These are phyloP conservation scores for Xiphophorus maculatus DNA, from an alignment of 2,113 vertebrate species.

Conservation along the genomic window DNA sequence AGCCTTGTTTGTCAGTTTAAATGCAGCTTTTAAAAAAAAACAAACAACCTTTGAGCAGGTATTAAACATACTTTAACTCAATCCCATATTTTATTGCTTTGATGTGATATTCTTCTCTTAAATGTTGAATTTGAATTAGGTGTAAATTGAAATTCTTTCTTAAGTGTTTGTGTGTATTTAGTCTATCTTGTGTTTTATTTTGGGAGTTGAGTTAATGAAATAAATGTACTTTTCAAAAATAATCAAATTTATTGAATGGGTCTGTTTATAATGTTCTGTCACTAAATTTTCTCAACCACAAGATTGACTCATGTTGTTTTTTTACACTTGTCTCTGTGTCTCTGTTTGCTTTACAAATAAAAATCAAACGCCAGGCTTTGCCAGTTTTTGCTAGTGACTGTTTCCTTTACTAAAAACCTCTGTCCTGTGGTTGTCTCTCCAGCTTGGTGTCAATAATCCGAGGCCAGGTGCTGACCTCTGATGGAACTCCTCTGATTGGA, in stretches of 20 bases:
- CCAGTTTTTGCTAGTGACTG: neutral
- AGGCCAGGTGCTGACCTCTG: slow-evolving; percentile 95
- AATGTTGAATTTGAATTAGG: neutral
- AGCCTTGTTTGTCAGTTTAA: too few relatives aligned
- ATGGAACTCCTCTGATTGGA: slow-evolving; percentile 96
- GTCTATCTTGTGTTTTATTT: neutral
- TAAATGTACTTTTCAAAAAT: neutral
- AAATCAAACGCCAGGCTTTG: neutral
- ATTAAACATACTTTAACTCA: neutral
- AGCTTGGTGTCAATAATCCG: slow-evolving; percentile 95
- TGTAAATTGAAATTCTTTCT: neutral
- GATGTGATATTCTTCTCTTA: neutral
- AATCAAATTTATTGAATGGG: too few relatives aligned
- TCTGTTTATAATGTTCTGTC: too few relatives aligned
- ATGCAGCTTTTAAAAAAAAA: too few relatives aligned
- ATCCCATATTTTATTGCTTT: neutral
- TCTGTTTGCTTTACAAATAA: neutral
- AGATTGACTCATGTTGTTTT: neutral
- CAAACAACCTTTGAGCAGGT: neutral
- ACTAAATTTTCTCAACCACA: too few relatives aligned
- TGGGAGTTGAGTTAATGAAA: neutral
- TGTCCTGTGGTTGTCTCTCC: slow-evolving; percentile 14
- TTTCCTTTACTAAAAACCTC: neutral
- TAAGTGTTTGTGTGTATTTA: neutral
- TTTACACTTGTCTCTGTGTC: neutral